phyloP scores from a whole-genome alignment of 2,888 invertebrate species.

The Crocallis elinguaria region DNA sequence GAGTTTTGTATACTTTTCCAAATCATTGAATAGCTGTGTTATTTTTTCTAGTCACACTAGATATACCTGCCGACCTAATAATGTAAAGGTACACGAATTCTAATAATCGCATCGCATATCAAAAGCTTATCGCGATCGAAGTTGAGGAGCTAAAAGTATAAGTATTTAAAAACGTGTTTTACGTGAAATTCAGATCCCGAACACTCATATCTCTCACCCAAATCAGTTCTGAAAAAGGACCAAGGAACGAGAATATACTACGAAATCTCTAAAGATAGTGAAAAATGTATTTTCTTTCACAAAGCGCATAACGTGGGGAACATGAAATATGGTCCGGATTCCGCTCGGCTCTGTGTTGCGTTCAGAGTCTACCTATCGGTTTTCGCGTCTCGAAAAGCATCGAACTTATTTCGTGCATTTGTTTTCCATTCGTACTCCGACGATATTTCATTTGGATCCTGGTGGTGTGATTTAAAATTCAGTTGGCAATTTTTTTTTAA shows the following conservation, averaged over 20 bases:
- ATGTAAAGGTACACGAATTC: too few species aligned
- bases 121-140: too few species aligned
- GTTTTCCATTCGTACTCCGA: constrained; percentile 60
- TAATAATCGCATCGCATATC: too few species aligned
- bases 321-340: constrained; percentile 83
- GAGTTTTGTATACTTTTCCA: too few species aligned
- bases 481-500: constrained; percentile 1
- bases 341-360: constrained; percentile 74
- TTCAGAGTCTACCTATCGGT: constrained; percentile 73
- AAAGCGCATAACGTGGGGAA: constrained; percentile 80
- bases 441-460: constrained; percentile 51
- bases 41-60: too few species aligned
- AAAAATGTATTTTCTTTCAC: constrained; percentile 83
- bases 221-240: constrained; percentile 44
- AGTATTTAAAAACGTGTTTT: too few species aligned
- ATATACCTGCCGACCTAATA: too few species aligned
- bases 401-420: constrained; percentile 73
- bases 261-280: constrained; percentile 75
- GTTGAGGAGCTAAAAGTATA: too few species aligned
- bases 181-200: too few species aligned
- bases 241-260: constrained; percentile 55
- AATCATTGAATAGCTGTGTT: too few species aligned
- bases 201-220: neutral
- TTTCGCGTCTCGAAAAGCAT: constrained; percentile 73
- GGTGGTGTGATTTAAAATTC: constrained; percentile 42